Percentiles rank a stretch among this genome's conserved stretches.
Conservation (phyloP, 2,888 invertebrate genomes). For the Microctonus brassicae region DNA sequence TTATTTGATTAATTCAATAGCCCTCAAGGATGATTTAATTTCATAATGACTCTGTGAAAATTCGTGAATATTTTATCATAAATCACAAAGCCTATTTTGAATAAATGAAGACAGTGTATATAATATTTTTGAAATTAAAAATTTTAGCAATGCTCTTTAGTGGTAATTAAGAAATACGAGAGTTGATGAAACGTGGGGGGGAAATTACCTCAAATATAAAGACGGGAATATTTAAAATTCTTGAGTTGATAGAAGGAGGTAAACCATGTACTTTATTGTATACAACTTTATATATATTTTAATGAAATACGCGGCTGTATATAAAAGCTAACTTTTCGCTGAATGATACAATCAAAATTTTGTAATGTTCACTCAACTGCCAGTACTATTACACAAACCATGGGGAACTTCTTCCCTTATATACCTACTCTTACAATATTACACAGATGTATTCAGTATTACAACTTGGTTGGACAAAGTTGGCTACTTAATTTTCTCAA, state of each 20-base stretch:
- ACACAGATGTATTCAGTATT: neutral
- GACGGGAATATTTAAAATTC: neutral
- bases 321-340: neutral
- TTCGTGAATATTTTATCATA: neutral
- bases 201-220: too few relatives aligned
- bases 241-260: neutral
- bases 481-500: neutral
- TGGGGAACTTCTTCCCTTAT: neutral
- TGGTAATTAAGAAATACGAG: neutral
- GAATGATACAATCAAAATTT: neutral
- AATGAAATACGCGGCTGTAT: neutral
- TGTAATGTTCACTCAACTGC: neutral
- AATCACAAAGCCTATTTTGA: neutral
- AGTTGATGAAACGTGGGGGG: neutral
- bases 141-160: neutral
- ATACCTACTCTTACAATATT: neutral
- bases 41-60: neutral
- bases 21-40: neutral
- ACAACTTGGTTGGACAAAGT: neutral
- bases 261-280: neutral
- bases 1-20: neutral
- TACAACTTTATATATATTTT: neutral
- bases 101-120: neutral
- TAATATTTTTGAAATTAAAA: slow-evolving; percentile 12
- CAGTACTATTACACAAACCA: neutral